Conservation (phyloP, 2,888 invertebrate species). For the Pristionchus fissidentatus region DNA sequence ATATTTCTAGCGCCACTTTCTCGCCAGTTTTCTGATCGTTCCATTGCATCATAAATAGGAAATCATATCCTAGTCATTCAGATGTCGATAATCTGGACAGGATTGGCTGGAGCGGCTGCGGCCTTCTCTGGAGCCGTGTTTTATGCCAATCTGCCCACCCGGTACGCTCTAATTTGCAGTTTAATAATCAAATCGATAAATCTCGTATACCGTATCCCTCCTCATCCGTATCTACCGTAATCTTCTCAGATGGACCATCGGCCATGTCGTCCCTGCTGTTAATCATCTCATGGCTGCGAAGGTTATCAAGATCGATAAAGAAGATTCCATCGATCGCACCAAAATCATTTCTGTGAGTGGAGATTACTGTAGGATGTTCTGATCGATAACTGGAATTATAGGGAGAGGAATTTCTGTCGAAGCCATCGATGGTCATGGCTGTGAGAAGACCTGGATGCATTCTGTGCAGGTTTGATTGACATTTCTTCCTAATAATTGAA, state of each 20-base stretch:
- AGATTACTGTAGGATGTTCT: not conserved
- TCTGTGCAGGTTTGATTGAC: slow-evolving; percentile 62
- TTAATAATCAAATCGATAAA: not conserved
- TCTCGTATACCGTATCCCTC: not conserved
- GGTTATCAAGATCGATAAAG: slow-evolving; percentile 62
- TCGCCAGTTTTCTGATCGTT: too few species aligned
- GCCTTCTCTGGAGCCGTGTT: slow-evolving; percentile 67
- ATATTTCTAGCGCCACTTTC: not conserved
- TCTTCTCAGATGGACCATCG: slow-evolving; percentile 62
- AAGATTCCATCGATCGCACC: slow-evolving; percentile 31
- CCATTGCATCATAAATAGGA: not conserved
- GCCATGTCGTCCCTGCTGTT: slow-evolving; percentile 67
- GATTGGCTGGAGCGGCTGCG: slow-evolving; percentile 52
- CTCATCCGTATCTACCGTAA: not conserved
- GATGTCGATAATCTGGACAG: slow-evolving; percentile 42
- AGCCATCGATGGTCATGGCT: slow-evolving; percentile 72
- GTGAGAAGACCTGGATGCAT: slow-evolving; percentile 74
- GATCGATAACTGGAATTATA: not conserved
- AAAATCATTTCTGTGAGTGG: not conserved
- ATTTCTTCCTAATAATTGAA: not conserved
- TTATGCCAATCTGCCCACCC: slow-evolving; percentile 71
- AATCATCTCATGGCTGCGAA: slow-evolving; percentile 59
- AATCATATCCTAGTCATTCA: not conserved
- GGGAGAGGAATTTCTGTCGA: slow-evolving; percentile 47
- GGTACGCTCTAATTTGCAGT: slow-evolving; percentile 8